These are phyloP conservation scores for Cynodonichthys magdalenae DNA, from an alignment of 2,797 vertebrate species.

Conservation along the genomic window DNA sequence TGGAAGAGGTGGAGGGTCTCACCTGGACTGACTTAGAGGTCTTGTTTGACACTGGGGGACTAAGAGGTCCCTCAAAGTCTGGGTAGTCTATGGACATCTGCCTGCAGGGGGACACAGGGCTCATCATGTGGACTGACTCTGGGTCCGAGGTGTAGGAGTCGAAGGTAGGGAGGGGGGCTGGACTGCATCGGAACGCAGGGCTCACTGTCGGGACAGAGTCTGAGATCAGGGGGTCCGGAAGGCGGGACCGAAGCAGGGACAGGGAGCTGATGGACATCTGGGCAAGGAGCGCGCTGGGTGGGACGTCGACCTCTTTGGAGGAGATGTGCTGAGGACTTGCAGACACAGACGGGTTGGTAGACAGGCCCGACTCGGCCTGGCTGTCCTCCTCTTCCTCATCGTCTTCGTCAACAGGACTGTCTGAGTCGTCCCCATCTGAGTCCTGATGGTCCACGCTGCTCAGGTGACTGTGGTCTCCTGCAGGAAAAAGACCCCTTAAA, in stretches of 20 bases:
- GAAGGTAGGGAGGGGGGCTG: slow-evolving; percentile 44
- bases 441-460: slow-evolving; percentile 85
- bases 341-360: slow-evolving; percentile 91
- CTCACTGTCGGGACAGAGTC: slow-evolving; percentile 57
- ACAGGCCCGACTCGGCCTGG: slow-evolving; percentile 92
- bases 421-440: slow-evolving; percentile 94
- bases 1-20: slow-evolving; percentile 48
- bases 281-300: slow-evolving; percentile 90
- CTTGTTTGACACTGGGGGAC: slow-evolving; percentile 70
- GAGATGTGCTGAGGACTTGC: slow-evolving; percentile 93
- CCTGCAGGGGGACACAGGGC: slow-evolving; percentile 85
- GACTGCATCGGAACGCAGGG: slow-evolving; percentile 74
- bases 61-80: slow-evolving; percentile 79
- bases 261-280: slow-evolving; percentile 90
- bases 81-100: slow-evolving; percentile 95
- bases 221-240: slow-evolving; percentile 32
- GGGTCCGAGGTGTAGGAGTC: slow-evolving; percentile 78
- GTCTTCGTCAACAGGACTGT: slow-evolving; percentile 92
- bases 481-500: slow-evolving; percentile 10
- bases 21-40: slow-evolving; percentile 75
- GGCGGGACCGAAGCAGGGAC: slow-evolving; percentile 60
- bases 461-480: slow-evolving; percentile 90
- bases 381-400: slow-evolving; percentile 98
- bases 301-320: slow-evolving; percentile 82
- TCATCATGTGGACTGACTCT: slow-evolving; percentile 74